A percentile compares a stretch with the other conserved stretches of the same genome.
Conservation (phyloP, 2,797 vertebrate genomes). For the Micropoecilia bifurca region DNA sequence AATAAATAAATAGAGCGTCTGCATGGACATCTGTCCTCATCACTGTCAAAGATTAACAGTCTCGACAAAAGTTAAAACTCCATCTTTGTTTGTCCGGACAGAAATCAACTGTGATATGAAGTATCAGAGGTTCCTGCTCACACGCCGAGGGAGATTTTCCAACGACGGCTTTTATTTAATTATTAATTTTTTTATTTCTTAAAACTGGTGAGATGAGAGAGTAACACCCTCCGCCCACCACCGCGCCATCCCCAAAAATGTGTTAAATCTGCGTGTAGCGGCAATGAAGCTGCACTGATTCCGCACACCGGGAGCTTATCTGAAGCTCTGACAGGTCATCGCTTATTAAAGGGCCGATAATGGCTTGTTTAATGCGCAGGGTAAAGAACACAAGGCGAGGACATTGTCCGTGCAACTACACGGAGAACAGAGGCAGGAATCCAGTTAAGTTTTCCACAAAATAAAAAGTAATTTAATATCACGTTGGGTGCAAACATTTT, state of each 20-base stretch:
- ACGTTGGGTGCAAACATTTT: background rate
- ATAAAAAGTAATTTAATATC: background rate
- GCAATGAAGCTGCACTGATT: constrained; percentile 34
- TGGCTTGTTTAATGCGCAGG: constrained; percentile 72
- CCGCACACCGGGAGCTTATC: constrained; percentile 63
- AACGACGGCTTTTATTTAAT: background rate
- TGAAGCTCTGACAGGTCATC: constrained; percentile 68
- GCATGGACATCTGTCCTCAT: background rate
- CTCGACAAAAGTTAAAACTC: background rate
- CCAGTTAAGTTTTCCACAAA: constrained; percentile 18
- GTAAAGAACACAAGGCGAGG: constrained; percentile 61
- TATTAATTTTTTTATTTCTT: background rate
- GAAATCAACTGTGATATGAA: background rate
- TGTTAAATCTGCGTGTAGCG: constrained; percentile 41
- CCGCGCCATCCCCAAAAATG: background rate
- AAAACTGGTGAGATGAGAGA: background rate
- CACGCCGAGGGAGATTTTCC: background rate
- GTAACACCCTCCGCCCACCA: background rate
- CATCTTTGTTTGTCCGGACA: background rate
- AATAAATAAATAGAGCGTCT: constrained; percentile 4
- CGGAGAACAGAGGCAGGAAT: constrained; percentile 24
- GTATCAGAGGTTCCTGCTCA: background rate
- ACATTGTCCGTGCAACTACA: constrained; percentile 60
- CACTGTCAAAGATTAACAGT: background rate
- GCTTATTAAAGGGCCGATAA: constrained; percentile 75